Base-by-base conservation (phyloP, 2,797 vertebrate species). In the Sternarchorhynchus goeldii region DNA sequence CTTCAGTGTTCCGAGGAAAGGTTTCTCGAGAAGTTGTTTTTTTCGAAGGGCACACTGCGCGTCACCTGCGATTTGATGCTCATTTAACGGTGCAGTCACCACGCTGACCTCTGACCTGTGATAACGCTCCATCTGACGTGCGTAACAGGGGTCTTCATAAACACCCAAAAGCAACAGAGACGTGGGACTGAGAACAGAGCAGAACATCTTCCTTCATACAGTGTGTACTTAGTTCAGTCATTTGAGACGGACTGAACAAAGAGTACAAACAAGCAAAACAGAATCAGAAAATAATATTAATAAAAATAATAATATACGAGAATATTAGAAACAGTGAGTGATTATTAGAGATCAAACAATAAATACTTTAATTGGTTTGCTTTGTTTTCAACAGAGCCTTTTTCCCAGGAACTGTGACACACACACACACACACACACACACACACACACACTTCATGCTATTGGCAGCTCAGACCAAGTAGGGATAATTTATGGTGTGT, bases 401-500 rank as follows among this genome's bases (percentile, higher is more conserved):
- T 36, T 80, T 58, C 62, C 79, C 73, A 66, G 77, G 65, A 77
- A 12, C 45, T 50, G 45, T 50, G 45, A 39, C 76, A 77, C 79
- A 79, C 72, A 70, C 77, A 69, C 70, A 34, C 53, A 57, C 76
- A 70, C 60, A 81, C 74, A 70, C 77, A 69, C 70, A 34, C 50
- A 55, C 75, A 69, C 60, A 74, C 71, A 64, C 75, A 34, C 76
- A 77, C 79, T 32, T 84, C 79, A 88, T 77, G 83, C 88, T 87
- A 86, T 90, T 88, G 87, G 90, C 91, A 86, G 86, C 83, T 20
- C 20, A 75, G 82, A 77, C 32, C 76, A 87, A 90, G 91, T 85
- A 81, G 57, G 25, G 4, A 78, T 92, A 88, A 93, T 94, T 94
- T 94, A 94, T 41, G 89, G 88, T 20, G 60, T 59, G 66, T 65